A percentile compares a stretch with the other conserved stretches of the same genome.
Conservation (phyloP, 1,140 invertebrate species). For the Aleiodes sp. region DNA sequence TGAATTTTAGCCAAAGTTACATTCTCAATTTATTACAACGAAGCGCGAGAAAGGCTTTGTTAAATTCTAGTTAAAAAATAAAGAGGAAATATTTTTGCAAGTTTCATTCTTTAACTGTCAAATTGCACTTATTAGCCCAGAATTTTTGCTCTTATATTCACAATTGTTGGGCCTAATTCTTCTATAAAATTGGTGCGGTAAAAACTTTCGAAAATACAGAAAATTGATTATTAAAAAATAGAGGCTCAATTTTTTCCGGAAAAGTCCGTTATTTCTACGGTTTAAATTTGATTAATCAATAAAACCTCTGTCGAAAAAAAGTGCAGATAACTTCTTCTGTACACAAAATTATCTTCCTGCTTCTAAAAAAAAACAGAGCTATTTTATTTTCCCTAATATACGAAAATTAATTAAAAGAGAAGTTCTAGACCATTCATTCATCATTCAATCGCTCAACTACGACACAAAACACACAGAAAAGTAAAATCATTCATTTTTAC, state of each 20-base stretch:
- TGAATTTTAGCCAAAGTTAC: background rate
- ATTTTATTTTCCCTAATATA: background rate
- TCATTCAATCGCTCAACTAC: too few relatives aligned
- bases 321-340: background rate
- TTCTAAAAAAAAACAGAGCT: background rate
- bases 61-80: background rate
- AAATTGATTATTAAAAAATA: background rate
- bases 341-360: background rate
- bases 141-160: background rate
- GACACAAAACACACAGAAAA: background rate
- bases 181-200: too few relatives aligned
- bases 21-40: too few relatives aligned
- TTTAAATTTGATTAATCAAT: background rate
- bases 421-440: background rate
- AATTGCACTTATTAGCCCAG: background rate
- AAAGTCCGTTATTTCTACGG: background rate
- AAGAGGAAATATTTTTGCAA: background rate
- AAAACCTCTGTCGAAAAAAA: background rate
- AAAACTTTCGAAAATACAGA: background rate
- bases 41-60: too few relatives aligned
- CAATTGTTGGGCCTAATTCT: conserved; percentile 9
- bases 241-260: too few relatives aligned
- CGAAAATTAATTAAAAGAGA: background rate
- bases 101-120: background rate
- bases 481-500: background rate